phyloP scores from a whole-genome alignment of 2,113 vertebrate species.

The Cyrtonyx montezumae region DNA sequence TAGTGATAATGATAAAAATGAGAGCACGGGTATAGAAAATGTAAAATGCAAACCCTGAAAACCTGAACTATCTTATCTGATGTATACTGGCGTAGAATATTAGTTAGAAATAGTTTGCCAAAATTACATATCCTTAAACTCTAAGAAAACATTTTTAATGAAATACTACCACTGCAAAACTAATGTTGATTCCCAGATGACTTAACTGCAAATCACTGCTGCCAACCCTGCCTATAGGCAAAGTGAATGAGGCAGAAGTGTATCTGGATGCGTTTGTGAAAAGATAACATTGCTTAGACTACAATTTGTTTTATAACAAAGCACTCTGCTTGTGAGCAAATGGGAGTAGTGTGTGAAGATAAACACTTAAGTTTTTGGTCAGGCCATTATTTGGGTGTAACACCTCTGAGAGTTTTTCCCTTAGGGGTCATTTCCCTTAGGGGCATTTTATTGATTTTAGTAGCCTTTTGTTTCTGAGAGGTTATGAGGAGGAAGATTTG shows the following conservation, averaged over 20 bases:
- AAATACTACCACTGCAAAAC: background rate
- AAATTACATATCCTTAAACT: background rate
- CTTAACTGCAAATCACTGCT: background rate
- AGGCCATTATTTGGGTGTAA: background rate
- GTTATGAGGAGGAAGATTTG: background rate
- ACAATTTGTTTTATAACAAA: background rate
- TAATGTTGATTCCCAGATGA: background rate
- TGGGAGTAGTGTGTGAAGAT: background rate
- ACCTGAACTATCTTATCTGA: background rate
- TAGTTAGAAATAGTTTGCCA: background rate
- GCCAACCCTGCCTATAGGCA: background rate
- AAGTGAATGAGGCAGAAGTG: background rate
- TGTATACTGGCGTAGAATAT: background rate
- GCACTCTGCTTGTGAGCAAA: background rate
- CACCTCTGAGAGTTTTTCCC: background rate
- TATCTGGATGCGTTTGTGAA: background rate
- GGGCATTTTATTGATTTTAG: background rate
- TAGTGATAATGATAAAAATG: background rate
- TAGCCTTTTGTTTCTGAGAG: background rate
- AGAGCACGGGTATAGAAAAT: background rate
- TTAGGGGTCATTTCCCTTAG: background rate
- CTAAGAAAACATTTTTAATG: background rate
- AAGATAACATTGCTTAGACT: background rate
- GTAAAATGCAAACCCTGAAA: background rate
- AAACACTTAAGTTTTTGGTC: background rate